Base-by-base conservation (phyloP, 30 jellyfish, hydroid and myxozoan genomes). In the Pseudorhiza aurosa region DNA sequence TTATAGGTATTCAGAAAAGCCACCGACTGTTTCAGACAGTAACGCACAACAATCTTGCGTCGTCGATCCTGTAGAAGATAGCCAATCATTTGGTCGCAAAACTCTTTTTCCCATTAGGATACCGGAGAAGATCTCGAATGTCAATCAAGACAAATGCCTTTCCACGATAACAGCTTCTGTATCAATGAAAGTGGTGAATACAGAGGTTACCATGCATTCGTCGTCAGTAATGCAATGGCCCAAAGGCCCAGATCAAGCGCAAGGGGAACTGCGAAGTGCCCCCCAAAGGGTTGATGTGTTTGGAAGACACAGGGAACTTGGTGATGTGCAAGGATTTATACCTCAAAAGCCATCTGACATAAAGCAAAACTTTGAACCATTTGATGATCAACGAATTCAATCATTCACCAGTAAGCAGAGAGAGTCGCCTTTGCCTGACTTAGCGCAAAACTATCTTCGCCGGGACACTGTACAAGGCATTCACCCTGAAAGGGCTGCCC, bases 61-160 rank as follows among this genome's bases (percentile, higher is more conserved):
- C 55, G 30, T 21, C 7, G 8, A 39, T 0, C 19, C 28, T 8
- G 25, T 18, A 19, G 72, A 50, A 27, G 73, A 72, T 29, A 37
- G 31, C 32, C 56, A 22, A 72, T 3, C 65, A 8, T 50, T 39
- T 19, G 50, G 50, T 19, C 21, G 24, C 31, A 27, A 14, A 2
- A 70, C 91, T 49, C 60, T 80, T 65, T 80, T 80, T 47, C 91
- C 91, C 21, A 62, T 65, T 42, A 64, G 51, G 57, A 68, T 57
- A 17, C 78, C 84, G 19, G 83, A 70, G 17, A 55, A 32, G 33
- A 71, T 37, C 9, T 55, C 72, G 2, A 44, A 24, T 40, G 10
- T 30, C 18, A 32, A 35, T 33, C 10, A 35, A 15, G 19, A 22
- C 28, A 64, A 44, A 35, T 58, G 5, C 24, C 24, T 19, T 22